Conservation (phyloP, 2,888 invertebrate genomes). For the Chrysolina oricalcia region DNA sequence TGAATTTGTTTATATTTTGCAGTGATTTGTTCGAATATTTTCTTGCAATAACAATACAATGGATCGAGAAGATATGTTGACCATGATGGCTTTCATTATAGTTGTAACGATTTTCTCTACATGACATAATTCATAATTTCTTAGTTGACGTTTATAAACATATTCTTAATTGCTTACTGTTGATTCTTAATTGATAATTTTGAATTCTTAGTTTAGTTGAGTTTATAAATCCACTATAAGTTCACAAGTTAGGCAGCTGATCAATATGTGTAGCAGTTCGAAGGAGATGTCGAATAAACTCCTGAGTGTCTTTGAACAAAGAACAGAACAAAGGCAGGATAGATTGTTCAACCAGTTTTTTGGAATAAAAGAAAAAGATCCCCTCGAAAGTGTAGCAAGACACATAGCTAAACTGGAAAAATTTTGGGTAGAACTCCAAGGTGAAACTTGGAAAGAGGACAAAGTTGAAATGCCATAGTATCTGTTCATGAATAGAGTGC, state of each 20-base stretch:
- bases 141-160: no score
- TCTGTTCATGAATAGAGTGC: constrained; percentile 29
- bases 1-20: no score
- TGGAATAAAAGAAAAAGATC: constrained; percentile 14
- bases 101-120: no score
- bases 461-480: constrained; percentile 14
- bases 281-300: constrained; percentile 24
- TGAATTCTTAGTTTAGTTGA: no score
- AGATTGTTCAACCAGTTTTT: constrained; percentile 14
- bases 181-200: no score
- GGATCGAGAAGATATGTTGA: no score
- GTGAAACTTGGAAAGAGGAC: constrained; percentile 15
- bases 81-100: no score
- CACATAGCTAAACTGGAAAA: constrained; percentile 14
- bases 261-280: constrained; percentile 18
- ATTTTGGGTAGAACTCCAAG: constrained; percentile 23
- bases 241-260: constrained; percentile 16
- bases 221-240: no score
- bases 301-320: constrained; percentile 18
- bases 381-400: constrained; percentile 19
- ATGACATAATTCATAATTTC: no score
- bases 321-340: constrained; percentile 25
- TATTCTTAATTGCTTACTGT: no score
- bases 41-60: no score
- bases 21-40: no score